Percentiles rank a stretch among this genome's conserved stretches.
Conservation (phyloP, 2,797 vertebrate species). For the Phalanger gymnotis region DNA sequence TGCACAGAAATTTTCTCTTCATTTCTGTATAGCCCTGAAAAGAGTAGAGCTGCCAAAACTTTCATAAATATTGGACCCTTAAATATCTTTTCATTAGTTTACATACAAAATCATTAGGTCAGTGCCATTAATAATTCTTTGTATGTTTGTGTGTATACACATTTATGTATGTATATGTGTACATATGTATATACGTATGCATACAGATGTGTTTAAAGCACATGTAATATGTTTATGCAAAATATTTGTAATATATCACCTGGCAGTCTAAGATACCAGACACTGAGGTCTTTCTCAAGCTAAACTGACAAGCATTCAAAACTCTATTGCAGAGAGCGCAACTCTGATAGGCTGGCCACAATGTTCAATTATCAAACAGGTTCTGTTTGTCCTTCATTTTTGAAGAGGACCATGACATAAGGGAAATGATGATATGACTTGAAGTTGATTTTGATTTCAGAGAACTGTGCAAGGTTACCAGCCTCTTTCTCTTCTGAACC, state of each 20-base stretch:
- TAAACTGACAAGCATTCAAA: background rate
- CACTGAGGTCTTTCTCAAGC: background rate
- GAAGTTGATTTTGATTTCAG: too few species aligned
- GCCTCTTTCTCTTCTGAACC: too few species aligned
- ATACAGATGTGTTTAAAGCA: background rate
- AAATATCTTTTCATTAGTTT: background rate
- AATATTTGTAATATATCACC: background rate
- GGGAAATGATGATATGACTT: too few species aligned
- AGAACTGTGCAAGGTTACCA: too few species aligned
- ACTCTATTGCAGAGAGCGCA: background rate
- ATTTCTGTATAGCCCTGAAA: background rate
- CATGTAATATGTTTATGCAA: background rate
- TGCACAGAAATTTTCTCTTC: background rate
- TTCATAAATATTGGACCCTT: background rate
- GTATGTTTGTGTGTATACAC: too few species aligned
- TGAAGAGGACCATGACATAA: too few species aligned
- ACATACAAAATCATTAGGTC: background rate
- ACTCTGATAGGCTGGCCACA: background rate
- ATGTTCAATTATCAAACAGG: background rate
- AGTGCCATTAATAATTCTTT: background rate
- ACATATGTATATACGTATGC: too few species aligned
- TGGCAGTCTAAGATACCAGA: background rate
- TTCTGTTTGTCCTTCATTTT: too few species aligned
- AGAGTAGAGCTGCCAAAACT: background rate
- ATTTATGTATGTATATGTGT: background rate